phyloP scores from a whole-genome alignment of 2,113 vertebrate species.

The Equus przewalskii region DNA sequence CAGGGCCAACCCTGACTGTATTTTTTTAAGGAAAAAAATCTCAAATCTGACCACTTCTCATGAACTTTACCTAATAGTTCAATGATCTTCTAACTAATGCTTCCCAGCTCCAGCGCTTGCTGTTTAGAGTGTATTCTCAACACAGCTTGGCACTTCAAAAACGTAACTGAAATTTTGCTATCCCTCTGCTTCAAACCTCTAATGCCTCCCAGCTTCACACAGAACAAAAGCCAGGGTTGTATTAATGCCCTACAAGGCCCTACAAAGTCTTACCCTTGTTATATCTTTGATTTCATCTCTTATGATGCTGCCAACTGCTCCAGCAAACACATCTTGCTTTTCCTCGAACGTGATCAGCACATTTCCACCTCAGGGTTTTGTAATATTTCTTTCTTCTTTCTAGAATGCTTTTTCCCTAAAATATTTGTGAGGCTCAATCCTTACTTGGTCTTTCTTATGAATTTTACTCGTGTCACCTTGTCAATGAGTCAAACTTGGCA shows the following conservation, averaged over 20 bases:
- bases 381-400: too few species aligned
- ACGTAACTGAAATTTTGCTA: neutral
- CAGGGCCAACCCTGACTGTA: neutral
- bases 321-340: neutral
- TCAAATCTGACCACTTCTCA: neutral
- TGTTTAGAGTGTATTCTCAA: neutral
- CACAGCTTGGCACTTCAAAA: neutral
- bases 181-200: neutral
- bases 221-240: neutral
- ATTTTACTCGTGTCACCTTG: too few species aligned
- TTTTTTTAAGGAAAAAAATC: neutral
- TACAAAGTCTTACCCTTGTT: neutral
- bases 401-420: too few species aligned
- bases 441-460: too few species aligned
- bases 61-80: neutral
- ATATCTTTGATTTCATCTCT: neutral
- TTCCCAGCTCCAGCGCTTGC: neutral
- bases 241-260: neutral
- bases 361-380: too few species aligned
- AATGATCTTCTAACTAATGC: neutral
- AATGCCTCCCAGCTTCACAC: neutral
- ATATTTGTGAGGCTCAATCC: too few species aligned
- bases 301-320: neutral
- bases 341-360: neutral
- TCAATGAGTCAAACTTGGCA: neutral